Evolutionary conservation across 1,140 invertebrate species (phyloP).

Genomic region (Rhizoglyphus robini): DNA sequence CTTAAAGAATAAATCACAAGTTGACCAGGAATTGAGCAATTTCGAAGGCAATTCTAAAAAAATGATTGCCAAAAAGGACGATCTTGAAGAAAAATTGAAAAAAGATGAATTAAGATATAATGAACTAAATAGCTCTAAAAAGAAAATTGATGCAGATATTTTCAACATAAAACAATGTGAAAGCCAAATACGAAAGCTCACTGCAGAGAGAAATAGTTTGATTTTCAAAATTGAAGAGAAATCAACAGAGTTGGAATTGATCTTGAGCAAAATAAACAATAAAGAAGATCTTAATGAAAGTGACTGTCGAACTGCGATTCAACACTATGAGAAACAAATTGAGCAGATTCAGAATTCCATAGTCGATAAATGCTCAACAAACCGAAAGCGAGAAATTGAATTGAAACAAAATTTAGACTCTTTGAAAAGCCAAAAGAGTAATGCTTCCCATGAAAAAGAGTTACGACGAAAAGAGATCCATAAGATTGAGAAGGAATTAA

Average conservation of each 20-base stretch:
- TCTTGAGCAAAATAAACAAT: not conserved
- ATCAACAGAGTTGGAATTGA: not conserved
- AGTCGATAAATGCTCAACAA: not conserved
- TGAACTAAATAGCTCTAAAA: not conserved
- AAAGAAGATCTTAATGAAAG: not conserved
- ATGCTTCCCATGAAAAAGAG: not conserved
- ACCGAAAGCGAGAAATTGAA: not conserved
- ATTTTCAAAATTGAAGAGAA: not conserved
- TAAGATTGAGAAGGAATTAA: not conserved
- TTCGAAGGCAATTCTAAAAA: constrained; percentile 20
- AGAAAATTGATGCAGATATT: not conserved
- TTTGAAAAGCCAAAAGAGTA: not conserved
- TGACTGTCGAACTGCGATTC: not conserved
- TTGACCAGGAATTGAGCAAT: constrained; percentile 24
- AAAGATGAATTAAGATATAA: not conserved
- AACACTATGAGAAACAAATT: not conserved
- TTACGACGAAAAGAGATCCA: not conserved
- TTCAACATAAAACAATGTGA: not conserved
- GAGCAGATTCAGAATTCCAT: not conserved
- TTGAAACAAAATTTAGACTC: not conserved
- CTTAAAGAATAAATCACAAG: constrained; percentile 37
- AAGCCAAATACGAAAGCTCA: not conserved
- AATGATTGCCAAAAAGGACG: not conserved
- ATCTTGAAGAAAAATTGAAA: not conserved
- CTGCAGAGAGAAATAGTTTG: not conserved